Evolutionary conservation across 2,113 vertebrate species (phyloP).

Genomic region (Thomomys bottae): DNA sequence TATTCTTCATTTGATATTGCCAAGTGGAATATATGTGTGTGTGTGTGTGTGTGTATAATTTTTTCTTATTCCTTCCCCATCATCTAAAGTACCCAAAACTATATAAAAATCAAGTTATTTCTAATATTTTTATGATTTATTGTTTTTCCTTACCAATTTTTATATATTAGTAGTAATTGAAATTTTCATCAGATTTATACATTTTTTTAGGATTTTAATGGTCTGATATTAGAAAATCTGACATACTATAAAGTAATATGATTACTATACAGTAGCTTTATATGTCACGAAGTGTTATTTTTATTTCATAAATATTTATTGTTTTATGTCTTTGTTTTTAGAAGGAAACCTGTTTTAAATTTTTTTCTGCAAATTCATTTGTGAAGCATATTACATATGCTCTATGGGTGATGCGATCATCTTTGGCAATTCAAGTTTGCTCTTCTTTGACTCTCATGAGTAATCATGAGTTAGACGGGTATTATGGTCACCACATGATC

Average conservation of each 20-base stretch:
- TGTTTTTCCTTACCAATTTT: slow-evolving; percentile 14
- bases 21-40: neutral
- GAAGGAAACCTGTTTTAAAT: neutral
- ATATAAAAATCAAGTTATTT: neutral
- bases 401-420: neutral
- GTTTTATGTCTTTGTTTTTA: neutral
- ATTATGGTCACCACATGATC: neutral
- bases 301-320: neutral
- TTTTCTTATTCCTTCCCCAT: slow-evolving; percentile 8
- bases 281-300: neutral
- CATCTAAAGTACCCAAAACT: neutral
- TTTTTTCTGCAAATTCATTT: neutral
- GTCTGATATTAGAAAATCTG: neutral
- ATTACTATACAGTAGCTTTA: slow-evolving; percentile 50
- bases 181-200: neutral
- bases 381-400: neutral
- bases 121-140: neutral
- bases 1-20: neutral
- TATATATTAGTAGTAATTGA: slow-evolving; percentile 14
- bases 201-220: neutral
- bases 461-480: neutral
- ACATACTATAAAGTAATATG: too few relatives aligned
- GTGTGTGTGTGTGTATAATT: neutral
- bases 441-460: slow-evolving; percentile 22
- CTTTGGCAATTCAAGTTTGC: neutral